Conservation (phyloP, 2,888 invertebrate genomes). For the Andrena bicolor region DNA sequence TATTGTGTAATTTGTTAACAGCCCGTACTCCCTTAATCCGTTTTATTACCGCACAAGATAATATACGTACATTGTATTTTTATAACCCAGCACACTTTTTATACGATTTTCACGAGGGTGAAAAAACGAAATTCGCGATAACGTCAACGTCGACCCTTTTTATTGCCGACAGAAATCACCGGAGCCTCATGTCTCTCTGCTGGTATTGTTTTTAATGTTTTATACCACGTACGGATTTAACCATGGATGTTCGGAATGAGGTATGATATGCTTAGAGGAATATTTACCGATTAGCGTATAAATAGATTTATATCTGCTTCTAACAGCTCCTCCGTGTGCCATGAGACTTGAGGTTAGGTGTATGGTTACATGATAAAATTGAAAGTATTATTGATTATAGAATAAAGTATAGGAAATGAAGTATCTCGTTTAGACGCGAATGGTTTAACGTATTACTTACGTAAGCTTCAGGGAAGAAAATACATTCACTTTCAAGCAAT, state of each 20-base stretch:
- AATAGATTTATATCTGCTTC: not conserved
- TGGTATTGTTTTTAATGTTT: conserved; percentile 77
- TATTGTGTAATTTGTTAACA: conserved; percentile 67
- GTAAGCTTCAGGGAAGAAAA: conserved; percentile 2
- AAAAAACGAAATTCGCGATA: conserved; percentile 50
- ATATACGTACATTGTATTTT: conserved; percentile 54
- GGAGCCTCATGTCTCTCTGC: conserved; percentile 72
- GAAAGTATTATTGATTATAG: conserved; percentile 45
- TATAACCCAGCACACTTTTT: conserved; percentile 40
- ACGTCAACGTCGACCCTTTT: conserved; percentile 43
- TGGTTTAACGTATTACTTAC: not conserved
- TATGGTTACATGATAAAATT: conserved; percentile 54
- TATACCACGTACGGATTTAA: conserved; percentile 72
- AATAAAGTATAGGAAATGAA: not conserved
- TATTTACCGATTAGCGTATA: conserved; percentile 1
- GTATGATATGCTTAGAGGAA: conserved; percentile 58
- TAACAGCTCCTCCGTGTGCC: conserved; percentile 4
- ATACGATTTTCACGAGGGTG: conserved; percentile 29
- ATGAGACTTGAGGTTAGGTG: conserved; percentile 55
- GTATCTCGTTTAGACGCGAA: conserved; percentile 9
- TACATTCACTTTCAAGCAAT: conserved; percentile 1
- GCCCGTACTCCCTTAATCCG: conserved; percentile 12
- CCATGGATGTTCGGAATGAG: conserved; percentile 77
- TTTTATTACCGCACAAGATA: conserved; percentile 48
- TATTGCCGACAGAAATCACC: conserved; percentile 67